Evolutionary conservation across 2,888 invertebrate genomes (phyloP).

Genomic region (Eristalis tenax): DNA sequence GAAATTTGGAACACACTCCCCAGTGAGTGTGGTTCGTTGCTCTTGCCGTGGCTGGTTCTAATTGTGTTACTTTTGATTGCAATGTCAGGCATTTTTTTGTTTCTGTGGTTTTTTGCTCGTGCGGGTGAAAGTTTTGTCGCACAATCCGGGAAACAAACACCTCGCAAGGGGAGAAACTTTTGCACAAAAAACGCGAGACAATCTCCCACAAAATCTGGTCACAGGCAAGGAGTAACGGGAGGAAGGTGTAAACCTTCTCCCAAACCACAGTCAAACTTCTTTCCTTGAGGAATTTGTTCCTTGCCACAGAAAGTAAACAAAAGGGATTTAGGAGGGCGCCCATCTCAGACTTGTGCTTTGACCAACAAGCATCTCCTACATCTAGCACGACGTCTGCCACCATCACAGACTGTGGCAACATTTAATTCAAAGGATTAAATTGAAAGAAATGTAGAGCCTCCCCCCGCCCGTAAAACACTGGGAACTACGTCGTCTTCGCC

Average conservation of each 20-base stretch:
- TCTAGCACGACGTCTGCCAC: neutral
- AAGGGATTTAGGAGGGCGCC: neutral
- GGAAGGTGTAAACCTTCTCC: too few species aligned
- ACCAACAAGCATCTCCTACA: too few species aligned
- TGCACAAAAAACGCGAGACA: neutral
- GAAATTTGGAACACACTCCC: neutral
- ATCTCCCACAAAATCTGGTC: neutral
- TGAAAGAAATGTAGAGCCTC: conserved; percentile 24
- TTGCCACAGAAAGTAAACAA: conserved; percentile 11
- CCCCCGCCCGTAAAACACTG: neutral
- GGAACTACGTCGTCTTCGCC: conserved; percentile 11
- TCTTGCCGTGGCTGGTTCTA: conserved; percentile 15
- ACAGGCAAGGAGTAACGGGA: neutral
- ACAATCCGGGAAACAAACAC: neutral
- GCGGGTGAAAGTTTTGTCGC: neutral
- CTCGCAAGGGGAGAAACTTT: neutral
- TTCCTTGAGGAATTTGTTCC: neutral
- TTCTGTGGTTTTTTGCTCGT: neutral
- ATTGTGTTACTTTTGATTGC: conserved; percentile 56
- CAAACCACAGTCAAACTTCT: too few species aligned
- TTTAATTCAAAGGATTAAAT: conserved; percentile 40
- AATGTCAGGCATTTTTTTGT: conserved; percentile 41
- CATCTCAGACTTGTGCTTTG: too few species aligned
- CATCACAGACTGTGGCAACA: neutral
- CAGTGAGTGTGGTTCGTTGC: neutral